Conservation (phyloP, 2,113 vertebrate species). For the Elephas maximus region DNA sequence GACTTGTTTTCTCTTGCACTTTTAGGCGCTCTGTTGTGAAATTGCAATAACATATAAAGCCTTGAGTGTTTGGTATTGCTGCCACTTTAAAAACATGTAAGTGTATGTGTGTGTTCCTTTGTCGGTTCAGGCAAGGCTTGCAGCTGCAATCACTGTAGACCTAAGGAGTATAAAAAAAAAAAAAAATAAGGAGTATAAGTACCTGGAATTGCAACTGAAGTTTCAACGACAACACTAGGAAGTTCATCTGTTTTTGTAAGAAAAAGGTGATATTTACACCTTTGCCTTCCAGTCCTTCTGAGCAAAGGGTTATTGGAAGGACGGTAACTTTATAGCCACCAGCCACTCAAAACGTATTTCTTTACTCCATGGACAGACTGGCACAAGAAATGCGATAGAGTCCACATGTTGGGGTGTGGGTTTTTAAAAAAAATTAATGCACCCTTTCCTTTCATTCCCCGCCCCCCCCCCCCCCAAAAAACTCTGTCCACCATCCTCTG, state of each 20-base stretch:
- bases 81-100: neutral
- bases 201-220: constrained; percentile 29
- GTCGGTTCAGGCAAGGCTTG: neutral
- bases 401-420: neutral
- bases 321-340: neutral
- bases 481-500: neutral
- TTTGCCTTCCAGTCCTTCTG: neutral
- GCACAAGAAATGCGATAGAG: neutral
- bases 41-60: neutral
- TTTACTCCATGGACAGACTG: neutral
- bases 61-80: neutral
- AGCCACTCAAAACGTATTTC: constrained; percentile 23
- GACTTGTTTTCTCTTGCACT: constrained; percentile 7
- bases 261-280: constrained; percentile 47
- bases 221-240: neutral
- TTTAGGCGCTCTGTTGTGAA: constrained; percentile 35
- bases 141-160: neutral
- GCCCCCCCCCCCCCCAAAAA: neutral
- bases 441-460: neutral
- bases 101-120: neutral
- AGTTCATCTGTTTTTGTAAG: constrained; percentile 28
- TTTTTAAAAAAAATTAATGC: neutral
- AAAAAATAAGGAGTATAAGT: constrained; percentile 4
- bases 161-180: neutral
- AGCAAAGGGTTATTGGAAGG: neutral